Conservation (phyloP, 2,888 invertebrate species). For the Glyphotaelius pellucidus region DNA sequence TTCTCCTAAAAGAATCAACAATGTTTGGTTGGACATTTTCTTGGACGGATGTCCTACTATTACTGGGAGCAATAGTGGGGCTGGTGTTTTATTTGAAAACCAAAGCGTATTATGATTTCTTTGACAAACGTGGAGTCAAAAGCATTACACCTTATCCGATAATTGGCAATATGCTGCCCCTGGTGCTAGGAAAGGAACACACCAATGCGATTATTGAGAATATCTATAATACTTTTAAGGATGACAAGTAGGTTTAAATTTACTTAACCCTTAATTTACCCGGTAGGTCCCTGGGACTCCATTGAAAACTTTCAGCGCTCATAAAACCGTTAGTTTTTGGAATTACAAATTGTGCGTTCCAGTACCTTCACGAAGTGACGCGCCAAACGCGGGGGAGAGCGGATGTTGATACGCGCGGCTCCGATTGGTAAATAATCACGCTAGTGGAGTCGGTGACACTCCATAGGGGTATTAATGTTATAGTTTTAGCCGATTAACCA, state of each 20-base stretch:
- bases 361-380: too few relatives aligned
- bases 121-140: conserved; percentile 43
- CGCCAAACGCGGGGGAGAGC: too few relatives aligned
- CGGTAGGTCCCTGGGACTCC: too few relatives aligned
- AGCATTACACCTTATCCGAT: neutral
- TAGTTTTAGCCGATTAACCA: too few relatives aligned
- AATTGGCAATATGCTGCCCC: conserved; percentile 13
- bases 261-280: too few relatives aligned
- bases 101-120: neutral
- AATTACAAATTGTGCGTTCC: too few relatives aligned
- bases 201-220: neutral
- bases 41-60: neutral
- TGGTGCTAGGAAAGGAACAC: conserved; percentile 27
- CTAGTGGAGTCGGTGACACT: too few relatives aligned
- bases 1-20: neutral
- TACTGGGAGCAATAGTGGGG: neutral
- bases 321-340: too few relatives aligned
- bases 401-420: too few relatives aligned
- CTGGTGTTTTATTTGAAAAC: conserved; percentile 1
- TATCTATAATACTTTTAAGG: conserved; percentile 30
- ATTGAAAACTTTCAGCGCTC: too few relatives aligned
- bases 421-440: too few relatives aligned
- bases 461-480: too few relatives aligned
- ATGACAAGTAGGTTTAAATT: conserved; percentile 36
- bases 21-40: conserved; percentile 3